Conservation (phyloP, 2,113 vertebrate species). For the Cyphomyrus discorhynchus region DNA sequence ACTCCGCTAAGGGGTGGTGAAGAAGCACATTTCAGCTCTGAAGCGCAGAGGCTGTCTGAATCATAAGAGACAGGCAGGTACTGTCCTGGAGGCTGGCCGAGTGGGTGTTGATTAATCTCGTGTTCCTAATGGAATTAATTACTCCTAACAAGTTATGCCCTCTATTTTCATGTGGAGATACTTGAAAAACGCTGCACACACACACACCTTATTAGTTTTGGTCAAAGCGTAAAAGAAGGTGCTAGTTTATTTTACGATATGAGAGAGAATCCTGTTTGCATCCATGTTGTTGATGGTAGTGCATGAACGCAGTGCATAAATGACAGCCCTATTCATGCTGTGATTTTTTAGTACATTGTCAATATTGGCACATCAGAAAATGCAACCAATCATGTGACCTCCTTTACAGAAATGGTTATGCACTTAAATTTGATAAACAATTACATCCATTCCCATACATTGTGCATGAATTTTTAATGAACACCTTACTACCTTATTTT, state of each 20-base stretch:
- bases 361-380: not conserved
- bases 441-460: not conserved
- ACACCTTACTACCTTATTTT: not conserved
- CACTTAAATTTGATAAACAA: not conserved
- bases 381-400: not conserved
- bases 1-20: not conserved
- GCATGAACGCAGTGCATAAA: not conserved
- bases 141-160: slow-evolving; percentile 1
- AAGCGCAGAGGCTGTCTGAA: not conserved
- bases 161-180: not conserved
- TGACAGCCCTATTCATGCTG: not conserved
- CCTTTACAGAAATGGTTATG: not conserved
- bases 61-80: not conserved
- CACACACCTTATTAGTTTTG: not conserved
- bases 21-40: not conserved
- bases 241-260: not conserved
- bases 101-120: not conserved
- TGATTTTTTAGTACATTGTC: not conserved
- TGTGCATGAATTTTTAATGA: not conserved
- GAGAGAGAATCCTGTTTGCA: not conserved
- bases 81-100: not conserved
- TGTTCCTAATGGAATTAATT: not conserved
- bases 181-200: not conserved
- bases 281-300: not conserved
- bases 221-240: not conserved